Conservation (phyloP, 2,797 vertebrate genomes). For the Enteromius paludinosus region DNA sequence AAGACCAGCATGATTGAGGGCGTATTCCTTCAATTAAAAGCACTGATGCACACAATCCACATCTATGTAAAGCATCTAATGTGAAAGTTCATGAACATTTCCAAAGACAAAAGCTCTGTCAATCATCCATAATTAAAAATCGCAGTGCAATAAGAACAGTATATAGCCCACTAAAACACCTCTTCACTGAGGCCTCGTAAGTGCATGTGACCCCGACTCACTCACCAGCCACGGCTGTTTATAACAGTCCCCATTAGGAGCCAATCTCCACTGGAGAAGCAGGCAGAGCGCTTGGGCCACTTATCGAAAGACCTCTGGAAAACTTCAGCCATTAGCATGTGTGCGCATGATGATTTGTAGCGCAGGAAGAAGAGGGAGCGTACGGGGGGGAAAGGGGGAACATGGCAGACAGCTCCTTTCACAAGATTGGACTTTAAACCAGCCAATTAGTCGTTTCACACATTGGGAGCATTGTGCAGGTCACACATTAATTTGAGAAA, state of each 20-base stretch:
- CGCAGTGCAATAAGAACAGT: not conserved
- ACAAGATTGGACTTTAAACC: constrained; percentile 59
- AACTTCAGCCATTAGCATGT: constrained; percentile 60
- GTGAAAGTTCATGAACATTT: constrained; percentile 10
- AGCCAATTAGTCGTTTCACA: constrained; percentile 63
- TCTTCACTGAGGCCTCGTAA: constrained; percentile 23
- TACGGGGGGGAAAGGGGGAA: constrained; percentile 5
- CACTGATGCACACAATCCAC: not conserved
- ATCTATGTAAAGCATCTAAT: not conserved
- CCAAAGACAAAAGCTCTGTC: constrained; percentile 9
- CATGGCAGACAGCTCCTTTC: constrained; percentile 54
- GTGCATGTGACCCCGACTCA: constrained; percentile 19
- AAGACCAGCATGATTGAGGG: not conserved
- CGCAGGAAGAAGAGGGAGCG: constrained; percentile 22
- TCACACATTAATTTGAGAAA: constrained; percentile 62
- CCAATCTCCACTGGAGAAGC: constrained; percentile 5
- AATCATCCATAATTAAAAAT: constrained; percentile 23
- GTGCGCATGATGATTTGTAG: constrained; percentile 53
- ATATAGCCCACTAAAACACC: constrained; percentile 11
- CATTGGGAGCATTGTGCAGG: constrained; percentile 58
- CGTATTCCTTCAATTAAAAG: not conserved
- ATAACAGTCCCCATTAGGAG: constrained; percentile 43
- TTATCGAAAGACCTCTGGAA: constrained; percentile 57
- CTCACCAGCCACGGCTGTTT: constrained; percentile 31
- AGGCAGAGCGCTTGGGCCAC: constrained; percentile 46